Evolutionary conservation across 2,888 invertebrate genomes (phyloP).

Genomic region (Cecidostiba fungosa): DNA sequence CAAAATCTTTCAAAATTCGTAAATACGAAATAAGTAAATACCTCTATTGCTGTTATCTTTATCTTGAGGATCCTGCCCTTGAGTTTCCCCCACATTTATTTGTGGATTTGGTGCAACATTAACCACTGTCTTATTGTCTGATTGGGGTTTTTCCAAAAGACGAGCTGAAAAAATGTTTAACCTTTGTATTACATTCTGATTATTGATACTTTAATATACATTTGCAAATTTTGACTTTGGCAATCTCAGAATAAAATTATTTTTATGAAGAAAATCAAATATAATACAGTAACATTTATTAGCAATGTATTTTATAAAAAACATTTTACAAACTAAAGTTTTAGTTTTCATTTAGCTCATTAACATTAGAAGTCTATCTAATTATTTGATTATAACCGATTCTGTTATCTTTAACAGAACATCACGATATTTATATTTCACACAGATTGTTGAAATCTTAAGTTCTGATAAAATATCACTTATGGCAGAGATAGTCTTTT

Average conservation of each 20-base stretch:
- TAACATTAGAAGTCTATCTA: not conserved
- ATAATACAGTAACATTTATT: slow-evolving; percentile 55
- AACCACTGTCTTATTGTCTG: slow-evolving; percentile 50
- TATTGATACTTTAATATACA: not conserved
- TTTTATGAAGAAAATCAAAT: slow-evolving; percentile 1
- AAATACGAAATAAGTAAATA: slow-evolving; percentile 4
- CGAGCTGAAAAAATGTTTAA: slow-evolving; percentile 54
- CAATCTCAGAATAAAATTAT: not conserved
- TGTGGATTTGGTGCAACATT: slow-evolving; percentile 43
- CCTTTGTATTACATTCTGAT: not conserved
- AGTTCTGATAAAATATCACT: slow-evolving; percentile 21
- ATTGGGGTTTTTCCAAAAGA: slow-evolving; percentile 47
- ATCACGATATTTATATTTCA: not conserved
- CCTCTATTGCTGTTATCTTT: slow-evolving; percentile 61
- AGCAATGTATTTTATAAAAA: slow-evolving; percentile 55
- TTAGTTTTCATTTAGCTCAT: slow-evolving; percentile 20
- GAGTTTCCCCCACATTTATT: slow-evolving; percentile 54
- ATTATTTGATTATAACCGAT: not conserved
- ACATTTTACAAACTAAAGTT: slow-evolving; percentile 42
- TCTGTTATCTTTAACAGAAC: not conserved
- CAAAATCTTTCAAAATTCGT: not conserved
- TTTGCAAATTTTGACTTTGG: not conserved
- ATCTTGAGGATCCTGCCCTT: slow-evolving; percentile 50
- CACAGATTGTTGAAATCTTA: not conserved
- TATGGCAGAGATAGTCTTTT: slow-evolving; percentile 32